Conservation (phyloP, 2,113 vertebrate species). For the Naja naja region DNA sequence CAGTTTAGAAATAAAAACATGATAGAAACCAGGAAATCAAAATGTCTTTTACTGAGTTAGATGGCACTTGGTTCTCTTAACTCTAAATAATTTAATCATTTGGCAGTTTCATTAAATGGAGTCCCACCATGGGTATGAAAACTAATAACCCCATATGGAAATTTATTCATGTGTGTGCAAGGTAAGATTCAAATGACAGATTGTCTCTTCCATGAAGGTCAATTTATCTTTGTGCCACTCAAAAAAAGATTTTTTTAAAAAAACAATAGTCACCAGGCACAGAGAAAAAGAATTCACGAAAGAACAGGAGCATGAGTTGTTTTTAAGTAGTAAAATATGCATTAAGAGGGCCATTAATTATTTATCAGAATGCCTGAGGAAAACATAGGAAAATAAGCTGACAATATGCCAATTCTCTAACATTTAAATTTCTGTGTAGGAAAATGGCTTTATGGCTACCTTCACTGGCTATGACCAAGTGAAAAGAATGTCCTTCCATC, state of each 20-base stretch:
- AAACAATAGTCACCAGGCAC: constrained; percentile 32
- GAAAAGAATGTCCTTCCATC: neutral
- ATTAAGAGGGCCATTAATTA: neutral
- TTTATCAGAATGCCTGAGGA: neutral
- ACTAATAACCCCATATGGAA: constrained; percentile 1
- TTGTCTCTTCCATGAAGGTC: constrained; percentile 24
- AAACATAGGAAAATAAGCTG: neutral
- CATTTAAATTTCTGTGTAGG: neutral
- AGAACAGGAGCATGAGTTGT: neutral
- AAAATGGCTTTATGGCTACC: neutral
- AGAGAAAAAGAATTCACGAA: constrained; percentile 2
- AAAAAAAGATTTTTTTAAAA: constrained; percentile 22
- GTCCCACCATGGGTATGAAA: neutral
- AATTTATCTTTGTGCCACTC: constrained; percentile 40
- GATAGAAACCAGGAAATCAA: neutral
- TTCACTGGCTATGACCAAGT: neutral
- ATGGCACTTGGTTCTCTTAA: neutral
- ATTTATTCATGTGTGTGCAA: constrained; percentile 25
- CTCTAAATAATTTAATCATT: neutral
- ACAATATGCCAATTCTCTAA: neutral
- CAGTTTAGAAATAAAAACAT: neutral
- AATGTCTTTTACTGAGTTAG: neutral
- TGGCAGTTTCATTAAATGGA: constrained; percentile 17
- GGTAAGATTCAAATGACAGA: constrained; percentile 19
- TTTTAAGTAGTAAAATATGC: neutral